phyloP scores from a whole-genome alignment of 2,113 vertebrate species.

The Lota lota region DNA sequence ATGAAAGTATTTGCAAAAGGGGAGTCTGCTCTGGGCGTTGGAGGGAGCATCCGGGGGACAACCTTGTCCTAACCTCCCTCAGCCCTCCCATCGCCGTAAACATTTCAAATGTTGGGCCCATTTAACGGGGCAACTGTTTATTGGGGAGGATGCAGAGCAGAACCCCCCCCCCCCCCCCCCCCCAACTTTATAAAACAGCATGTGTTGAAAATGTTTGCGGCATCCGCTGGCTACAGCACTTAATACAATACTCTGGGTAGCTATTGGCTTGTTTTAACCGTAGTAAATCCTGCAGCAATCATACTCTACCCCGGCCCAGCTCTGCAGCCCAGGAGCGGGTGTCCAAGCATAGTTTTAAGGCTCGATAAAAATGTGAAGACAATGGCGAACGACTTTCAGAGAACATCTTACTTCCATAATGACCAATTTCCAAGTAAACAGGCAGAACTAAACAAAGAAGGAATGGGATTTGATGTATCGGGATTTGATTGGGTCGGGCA shows the following conservation, averaged over 20 bases:
- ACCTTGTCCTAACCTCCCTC: constrained; percentile 22
- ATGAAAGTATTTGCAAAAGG: constrained; percentile 64
- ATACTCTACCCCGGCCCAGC: constrained; percentile 8
- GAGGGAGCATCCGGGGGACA: constrained; percentile 39
- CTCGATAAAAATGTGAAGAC: too few species aligned
- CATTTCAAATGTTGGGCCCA: constrained; percentile 32
- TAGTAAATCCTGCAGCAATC: constrained; percentile 15
- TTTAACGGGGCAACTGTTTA: constrained; percentile 22
- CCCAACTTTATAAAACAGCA: constrained; percentile 39
- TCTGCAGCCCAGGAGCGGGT: too few species aligned
- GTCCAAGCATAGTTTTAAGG: too few species aligned
- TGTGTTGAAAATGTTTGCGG: constrained; percentile 35
- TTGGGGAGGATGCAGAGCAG: constrained; percentile 22
- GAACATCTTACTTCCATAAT: too few species aligned
- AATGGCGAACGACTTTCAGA: too few species aligned
- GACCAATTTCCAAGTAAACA: too few species aligned
- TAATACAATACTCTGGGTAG: constrained; percentile 33
- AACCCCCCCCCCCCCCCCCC: constrained; percentile 29
- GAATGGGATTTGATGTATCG: too few species aligned
- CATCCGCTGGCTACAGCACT: constrained; percentile 27
- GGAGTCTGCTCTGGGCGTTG: constrained; percentile 54
- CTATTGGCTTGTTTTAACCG: constrained; percentile 25
- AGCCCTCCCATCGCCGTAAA: constrained; percentile 38
- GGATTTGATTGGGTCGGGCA: too few species aligned
- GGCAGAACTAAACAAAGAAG: too few species aligned